Base-by-base conservation (phyloP, 2,113 vertebrate genomes). In the Dunckerocampus dactyliophorus region DNA sequence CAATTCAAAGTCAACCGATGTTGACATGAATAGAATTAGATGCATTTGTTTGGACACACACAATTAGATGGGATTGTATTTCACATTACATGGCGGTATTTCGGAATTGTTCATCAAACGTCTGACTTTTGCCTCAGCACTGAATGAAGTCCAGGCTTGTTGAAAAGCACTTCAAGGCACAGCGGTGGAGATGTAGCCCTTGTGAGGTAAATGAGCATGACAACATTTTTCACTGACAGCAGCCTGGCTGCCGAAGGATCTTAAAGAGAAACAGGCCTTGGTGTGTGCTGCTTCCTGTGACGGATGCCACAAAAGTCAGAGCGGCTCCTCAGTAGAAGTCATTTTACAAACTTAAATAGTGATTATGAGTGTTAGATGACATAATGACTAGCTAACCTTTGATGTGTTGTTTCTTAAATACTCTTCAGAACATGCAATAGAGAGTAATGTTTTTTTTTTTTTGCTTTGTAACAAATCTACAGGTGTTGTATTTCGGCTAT, bases 261-360 rank as follows among this genome's bases (percentile, higher is more conserved):
- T 67, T 68, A 62, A 84, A 77, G n/a, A 21, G 70, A 80, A 83
- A 65, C 69, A 67, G 65, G 39, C 54, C 64, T 51, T 2, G 1
- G 7, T 21, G 51, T 62, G 62, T 16, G 53, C 21, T 56, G 62
- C 55, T 75, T 75, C 59, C 67, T 77, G 69, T 68, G 65, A 69
- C 58, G 14, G 42, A 75, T 17, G 65, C 39, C 21, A 53, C 43
- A 48, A 39, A 66, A 16, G 19, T 65, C 67, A 4, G 39, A 65
- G 55, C 19, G 16, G 17, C 20, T 21, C 39, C 48, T 63, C 8
- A 58, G 51, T 63, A 42, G 39, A 61, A 59, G 39, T 48, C 60
- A 16, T 47, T 17, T 54, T 55, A 45, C 20, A 47, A 46, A 69
- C 15, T 17, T 19, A 48, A 53, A 69, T 1, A 4, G 43, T 53